Evolutionary conservation across 2,888 invertebrate genomes (phyloP).

Genomic region (Beris chalybata): DNA sequence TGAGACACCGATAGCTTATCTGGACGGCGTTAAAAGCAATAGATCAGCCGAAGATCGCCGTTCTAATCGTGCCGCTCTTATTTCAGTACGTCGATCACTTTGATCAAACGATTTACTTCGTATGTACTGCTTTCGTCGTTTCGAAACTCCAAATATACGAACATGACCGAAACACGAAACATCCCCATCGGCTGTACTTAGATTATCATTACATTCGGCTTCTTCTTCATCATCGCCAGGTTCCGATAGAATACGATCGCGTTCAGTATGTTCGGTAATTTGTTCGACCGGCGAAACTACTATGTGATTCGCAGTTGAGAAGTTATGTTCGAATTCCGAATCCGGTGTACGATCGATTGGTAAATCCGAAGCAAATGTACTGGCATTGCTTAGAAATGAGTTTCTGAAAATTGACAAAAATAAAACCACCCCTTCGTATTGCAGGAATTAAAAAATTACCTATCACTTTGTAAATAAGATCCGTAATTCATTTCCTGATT

Average conservation of each 20-base stretch:
- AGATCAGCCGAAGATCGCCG: constrained; percentile 54
- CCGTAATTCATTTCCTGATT: constrained; percentile 52
- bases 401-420: constrained; percentile 40
- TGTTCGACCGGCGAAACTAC: background rate
- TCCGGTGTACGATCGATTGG: constrained; percentile 49
- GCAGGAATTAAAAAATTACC: constrained; percentile 37
- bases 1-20: too few relatives aligned
- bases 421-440: background rate
- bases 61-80: constrained; percentile 40
- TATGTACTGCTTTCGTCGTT: constrained; percentile 43
- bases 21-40: constrained; percentile 41
- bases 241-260: background rate
- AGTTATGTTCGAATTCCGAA: background rate
- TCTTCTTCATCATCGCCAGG: constrained; percentile 8
- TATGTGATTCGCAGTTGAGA: background rate
- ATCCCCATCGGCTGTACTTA: constrained; percentile 31
- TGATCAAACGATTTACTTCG: constrained; percentile 53
- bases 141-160: constrained; percentile 42
- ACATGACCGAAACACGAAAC: constrained; percentile 52
- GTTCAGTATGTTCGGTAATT: background rate
- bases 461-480: constrained; percentile 50
- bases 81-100: constrained; percentile 17
- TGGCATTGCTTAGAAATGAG: constrained; percentile 47
- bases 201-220: constrained; percentile 7
- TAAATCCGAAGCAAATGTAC: constrained; percentile 53